phyloP scores from a whole-genome alignment of 2,113 vertebrate species.

The Mastomys coucha region DNA sequence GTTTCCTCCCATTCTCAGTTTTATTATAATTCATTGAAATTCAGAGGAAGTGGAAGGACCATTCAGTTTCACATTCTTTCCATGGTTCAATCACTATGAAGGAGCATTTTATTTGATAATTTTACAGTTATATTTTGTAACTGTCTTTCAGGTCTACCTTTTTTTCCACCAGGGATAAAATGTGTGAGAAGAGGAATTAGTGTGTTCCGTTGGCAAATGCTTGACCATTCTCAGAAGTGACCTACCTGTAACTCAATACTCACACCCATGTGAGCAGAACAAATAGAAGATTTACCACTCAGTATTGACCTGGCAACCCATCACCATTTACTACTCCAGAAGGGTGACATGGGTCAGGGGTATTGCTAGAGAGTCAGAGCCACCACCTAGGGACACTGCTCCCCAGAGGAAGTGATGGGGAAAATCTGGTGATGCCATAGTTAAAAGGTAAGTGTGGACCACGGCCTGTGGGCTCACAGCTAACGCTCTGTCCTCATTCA shows the following conservation, averaged over 20 bases:
- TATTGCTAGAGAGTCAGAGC: not conserved
- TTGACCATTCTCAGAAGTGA: not conserved
- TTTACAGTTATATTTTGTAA: not conserved
- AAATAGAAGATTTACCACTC: not conserved
- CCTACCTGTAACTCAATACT: not conserved
- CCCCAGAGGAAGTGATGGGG: not conserved
- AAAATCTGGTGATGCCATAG: not conserved
- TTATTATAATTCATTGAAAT: slow-evolving; percentile 30
- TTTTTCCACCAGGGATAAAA: not conserved
- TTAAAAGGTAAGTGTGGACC: not conserved
- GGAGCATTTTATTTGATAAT: not conserved
- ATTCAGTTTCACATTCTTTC: not conserved
- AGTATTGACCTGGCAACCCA: not conserved
- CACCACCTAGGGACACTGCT: not conserved
- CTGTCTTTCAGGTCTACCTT: not conserved
- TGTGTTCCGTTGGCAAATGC: not conserved
- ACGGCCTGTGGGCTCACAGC: not conserved
- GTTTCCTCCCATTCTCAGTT: not conserved
- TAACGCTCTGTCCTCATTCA: not conserved
- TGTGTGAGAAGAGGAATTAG: not conserved
- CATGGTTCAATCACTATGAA: not conserved
- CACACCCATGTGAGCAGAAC: not conserved
- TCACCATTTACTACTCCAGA: not conserved
- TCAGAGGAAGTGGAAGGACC: not conserved
- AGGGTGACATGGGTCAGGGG: not conserved